Conservation (phyloP, 2,797 vertebrate genomes). For the Rhabdophis nuchalis region DNA sequence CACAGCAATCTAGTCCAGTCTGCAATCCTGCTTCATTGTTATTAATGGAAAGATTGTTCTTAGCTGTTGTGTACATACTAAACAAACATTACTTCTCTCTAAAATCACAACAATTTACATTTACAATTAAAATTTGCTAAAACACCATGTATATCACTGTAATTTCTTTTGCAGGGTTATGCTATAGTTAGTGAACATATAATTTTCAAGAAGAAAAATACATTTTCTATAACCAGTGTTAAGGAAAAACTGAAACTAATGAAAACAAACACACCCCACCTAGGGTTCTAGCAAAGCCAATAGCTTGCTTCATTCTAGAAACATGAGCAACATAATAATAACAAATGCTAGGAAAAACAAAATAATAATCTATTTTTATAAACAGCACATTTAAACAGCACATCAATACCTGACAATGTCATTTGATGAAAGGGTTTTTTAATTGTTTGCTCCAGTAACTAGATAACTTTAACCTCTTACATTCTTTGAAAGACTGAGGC, state of each 20-base stretch:
- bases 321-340: neutral
- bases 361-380: neutral
- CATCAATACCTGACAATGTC: slow-evolving; percentile 19
- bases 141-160: neutral
- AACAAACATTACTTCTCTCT: neutral
- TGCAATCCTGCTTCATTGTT: neutral
- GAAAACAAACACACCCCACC: neutral
- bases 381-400: slow-evolving; percentile 12
- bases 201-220: neutral
- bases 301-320: neutral
- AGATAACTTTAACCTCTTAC: slow-evolving; percentile 36
- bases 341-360: slow-evolving; percentile 13
- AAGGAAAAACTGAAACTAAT: neutral
- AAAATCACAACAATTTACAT: neutral
- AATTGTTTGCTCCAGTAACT: slow-evolving; percentile 35
- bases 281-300: neutral
- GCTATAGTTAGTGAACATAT: neutral
- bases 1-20: neutral
- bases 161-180: neutral
- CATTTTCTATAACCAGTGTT: neutral
- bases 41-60: neutral
- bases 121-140: neutral
- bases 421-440: slow-evolving; percentile 3
- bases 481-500: slow-evolving; percentile 25
- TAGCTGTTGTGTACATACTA: neutral